These are phyloP conservation scores for Acanthococcus lagerstroemiae DNA, from an alignment of 2,888 invertebrate genomes.

Conservation along the genomic window DNA sequence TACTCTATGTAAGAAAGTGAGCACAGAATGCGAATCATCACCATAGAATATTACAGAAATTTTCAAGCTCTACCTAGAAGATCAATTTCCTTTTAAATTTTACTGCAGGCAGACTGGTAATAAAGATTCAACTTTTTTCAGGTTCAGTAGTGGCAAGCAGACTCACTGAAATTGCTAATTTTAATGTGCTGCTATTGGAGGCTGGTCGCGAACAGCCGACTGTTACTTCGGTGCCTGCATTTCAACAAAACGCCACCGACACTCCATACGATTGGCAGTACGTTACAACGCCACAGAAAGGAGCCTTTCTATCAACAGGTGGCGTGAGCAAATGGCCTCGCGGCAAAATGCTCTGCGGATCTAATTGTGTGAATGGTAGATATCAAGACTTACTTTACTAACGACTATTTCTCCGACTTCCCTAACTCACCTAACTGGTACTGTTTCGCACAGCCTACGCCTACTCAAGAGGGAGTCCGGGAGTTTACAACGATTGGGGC, in stretches of 20 bases:
- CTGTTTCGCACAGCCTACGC: slow-evolving; percentile 44
- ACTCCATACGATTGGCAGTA: slow-evolving; percentile 46
- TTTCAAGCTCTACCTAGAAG: neutral
- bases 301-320: slow-evolving; percentile 38
- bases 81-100: too few species aligned
- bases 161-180: slow-evolving; percentile 43
- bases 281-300: slow-evolving; percentile 44
- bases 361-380: slow-evolving; percentile 34
- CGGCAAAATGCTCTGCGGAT: slow-evolving; percentile 41
- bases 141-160: slow-evolving; percentile 46
- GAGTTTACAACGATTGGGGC: slow-evolving; percentile 61
- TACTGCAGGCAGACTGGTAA: neutral
- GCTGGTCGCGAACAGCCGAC: slow-evolving; percentile 45
- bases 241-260: slow-evolving; percentile 41
- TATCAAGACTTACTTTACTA: too few species aligned
- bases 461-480: slow-evolving; percentile 50
- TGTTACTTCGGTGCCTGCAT: slow-evolving; percentile 42
- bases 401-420: too few species aligned
- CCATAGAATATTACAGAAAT: neutral
- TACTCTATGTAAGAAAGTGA: neutral
- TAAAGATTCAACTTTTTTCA: too few species aligned
- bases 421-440: too few species aligned
- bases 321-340: slow-evolving; percentile 46
- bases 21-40: too few species aligned
- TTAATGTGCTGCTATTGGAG: slow-evolving; percentile 43